Conservation (phyloP, 2,888 invertebrate species). For the Melinaea marsaeus region DNA sequence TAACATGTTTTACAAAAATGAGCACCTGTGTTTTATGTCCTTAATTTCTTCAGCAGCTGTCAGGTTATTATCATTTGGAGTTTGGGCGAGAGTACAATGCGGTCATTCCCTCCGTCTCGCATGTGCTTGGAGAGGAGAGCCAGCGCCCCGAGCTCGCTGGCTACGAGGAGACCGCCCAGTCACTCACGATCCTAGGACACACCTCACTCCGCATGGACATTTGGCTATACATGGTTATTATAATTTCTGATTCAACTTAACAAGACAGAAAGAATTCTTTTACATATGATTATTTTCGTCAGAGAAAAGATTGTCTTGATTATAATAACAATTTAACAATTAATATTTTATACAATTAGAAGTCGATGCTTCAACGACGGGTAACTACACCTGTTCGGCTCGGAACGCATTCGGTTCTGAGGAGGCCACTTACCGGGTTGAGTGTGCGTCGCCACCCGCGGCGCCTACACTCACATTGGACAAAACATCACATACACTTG, state of each 20-base stretch:
- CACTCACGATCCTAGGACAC: slow-evolving; percentile 84
- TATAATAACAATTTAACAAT: too few relatives aligned
- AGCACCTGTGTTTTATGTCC: not conserved
- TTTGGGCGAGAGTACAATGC: slow-evolving; percentile 82
- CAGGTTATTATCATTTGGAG: slow-evolving; percentile 89
- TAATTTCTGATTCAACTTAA: not conserved
- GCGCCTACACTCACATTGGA: slow-evolving; percentile 83
- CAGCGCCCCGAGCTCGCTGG: slow-evolving; percentile 87
- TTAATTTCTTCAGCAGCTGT: slow-evolving; percentile 81
- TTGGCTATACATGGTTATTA: slow-evolving; percentile 82
- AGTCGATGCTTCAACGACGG: slow-evolving; percentile 83
- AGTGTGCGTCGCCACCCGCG: slow-evolving; percentile 86
- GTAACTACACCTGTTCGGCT: slow-evolving; percentile 90
- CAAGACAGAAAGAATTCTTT: too few relatives aligned
- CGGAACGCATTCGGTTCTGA: slow-evolving; percentile 91
- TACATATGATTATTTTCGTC: too few relatives aligned
- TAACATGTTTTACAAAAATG: too few relatives aligned
- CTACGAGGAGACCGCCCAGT: slow-evolving; percentile 82
- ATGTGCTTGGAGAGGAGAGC: slow-evolving; percentile 86
- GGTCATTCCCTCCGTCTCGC: slow-evolving; percentile 83
- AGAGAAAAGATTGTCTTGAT: too few relatives aligned
- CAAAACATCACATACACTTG: slow-evolving; percentile 83
- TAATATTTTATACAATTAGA: slow-evolving; percentile 55
- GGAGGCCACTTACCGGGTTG: slow-evolving; percentile 87
- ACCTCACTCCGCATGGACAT: slow-evolving; percentile 84